Evolutionary conservation across 2,888 invertebrate genomes (phyloP).

Genomic region (Deladenus siricidicola): DNA sequence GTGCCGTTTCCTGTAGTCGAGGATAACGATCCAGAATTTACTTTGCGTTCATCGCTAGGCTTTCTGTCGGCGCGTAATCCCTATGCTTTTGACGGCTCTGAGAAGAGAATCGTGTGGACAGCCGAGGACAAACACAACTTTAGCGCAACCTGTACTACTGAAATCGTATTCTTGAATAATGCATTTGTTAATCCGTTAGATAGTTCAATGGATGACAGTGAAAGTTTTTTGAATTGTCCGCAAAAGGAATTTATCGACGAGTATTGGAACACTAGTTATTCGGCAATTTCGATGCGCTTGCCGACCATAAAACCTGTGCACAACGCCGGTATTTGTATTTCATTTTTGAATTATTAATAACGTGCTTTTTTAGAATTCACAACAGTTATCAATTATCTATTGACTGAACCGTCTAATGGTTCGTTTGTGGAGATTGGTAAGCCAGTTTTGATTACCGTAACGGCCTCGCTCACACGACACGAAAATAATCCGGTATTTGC

Average conservation of each 20-base stretch:
- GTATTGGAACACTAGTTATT: not conserved
- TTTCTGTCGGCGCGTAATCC: not conserved
- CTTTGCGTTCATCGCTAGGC: slow-evolving; percentile 5
- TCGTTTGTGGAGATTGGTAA: not conserved
- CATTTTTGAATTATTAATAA: too few species aligned
- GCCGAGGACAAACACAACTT: slow-evolving; percentile 13
- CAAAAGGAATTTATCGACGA: not conserved
- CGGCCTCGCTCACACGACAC: too few species aligned
- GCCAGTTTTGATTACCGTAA: not conserved
- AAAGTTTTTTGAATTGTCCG: slow-evolving; percentile 3
- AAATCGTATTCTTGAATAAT: slow-evolving; percentile 9
- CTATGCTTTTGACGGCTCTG: slow-evolving; percentile 16
- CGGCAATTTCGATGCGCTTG: not conserved
- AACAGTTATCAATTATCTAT: not conserved
- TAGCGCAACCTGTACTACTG: slow-evolving; percentile 5
- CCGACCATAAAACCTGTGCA: not conserved
- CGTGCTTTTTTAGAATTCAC: not conserved
- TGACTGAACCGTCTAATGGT: not conserved
- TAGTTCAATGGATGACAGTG: not conserved
- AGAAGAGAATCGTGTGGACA: slow-evolving; percentile 17
- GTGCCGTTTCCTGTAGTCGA: slow-evolving; percentile 15
- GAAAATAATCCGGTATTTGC: too few species aligned
- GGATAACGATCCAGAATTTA: slow-evolving; percentile 20
- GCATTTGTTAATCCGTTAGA: not conserved
- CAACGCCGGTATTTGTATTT: too few species aligned